phyloP scores from a whole-genome alignment of 2,888 invertebrate genomes.

The Lymantria dispar region DNA sequence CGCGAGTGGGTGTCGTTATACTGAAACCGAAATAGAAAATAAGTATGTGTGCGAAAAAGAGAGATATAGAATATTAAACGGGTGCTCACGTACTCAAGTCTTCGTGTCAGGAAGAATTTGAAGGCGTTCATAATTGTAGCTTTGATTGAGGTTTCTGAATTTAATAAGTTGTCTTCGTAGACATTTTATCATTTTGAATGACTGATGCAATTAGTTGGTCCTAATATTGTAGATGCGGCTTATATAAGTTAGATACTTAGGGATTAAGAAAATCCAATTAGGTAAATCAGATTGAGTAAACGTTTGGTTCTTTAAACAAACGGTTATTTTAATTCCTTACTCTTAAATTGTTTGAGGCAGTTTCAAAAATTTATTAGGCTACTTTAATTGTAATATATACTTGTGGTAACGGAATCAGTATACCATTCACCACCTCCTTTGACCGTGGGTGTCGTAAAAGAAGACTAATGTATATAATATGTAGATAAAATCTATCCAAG shows the following conservation, averaged over 20 bases:
- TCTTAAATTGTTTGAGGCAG: no score
- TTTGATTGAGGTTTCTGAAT: constrained; percentile 66
- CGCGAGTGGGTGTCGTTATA: constrained; percentile 65
- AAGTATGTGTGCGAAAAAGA: constrained; percentile 32
- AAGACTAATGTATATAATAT: no score
- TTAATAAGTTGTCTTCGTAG: constrained; percentile 50
- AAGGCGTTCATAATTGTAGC: constrained; percentile 69
- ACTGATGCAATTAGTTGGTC: constrained; percentile 17
- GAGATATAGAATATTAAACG: constrained; percentile 39
- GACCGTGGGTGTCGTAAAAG: no score
- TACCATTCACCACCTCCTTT: no score
- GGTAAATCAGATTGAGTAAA: no score
- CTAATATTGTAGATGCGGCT: background rate
- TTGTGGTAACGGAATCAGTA: no score
- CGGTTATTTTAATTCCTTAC: no score
- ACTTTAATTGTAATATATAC: no score
- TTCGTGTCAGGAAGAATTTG: constrained; percentile 64
- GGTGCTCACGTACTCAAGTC: constrained; percentile 53
- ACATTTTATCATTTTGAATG: constrained; percentile 22
- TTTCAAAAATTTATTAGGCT: no score
- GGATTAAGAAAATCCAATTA: background rate
- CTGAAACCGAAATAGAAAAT: constrained; percentile 34
- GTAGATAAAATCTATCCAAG: no score
- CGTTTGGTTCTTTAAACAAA: no score
- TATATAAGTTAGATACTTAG: background rate